Evolutionary conservation across 2,113 vertebrate genomes (phyloP).

Genomic region (Cricetomys ansorgei): DNA sequence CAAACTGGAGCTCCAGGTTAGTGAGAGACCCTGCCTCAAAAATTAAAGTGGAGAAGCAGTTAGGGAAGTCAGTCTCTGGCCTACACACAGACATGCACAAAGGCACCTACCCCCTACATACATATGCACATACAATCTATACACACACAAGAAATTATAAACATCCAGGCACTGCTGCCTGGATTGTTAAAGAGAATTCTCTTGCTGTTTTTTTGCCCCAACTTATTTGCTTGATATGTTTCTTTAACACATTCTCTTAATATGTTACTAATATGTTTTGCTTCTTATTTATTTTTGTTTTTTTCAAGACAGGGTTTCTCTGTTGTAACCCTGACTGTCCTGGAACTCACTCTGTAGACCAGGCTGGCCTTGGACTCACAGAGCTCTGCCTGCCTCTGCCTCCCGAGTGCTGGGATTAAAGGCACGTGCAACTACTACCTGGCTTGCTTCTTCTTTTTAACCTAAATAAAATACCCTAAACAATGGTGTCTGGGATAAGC

Average conservation of each 20-base stretch:
- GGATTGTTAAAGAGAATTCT: neutral
- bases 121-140: neutral
- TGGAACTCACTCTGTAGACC: too few relatives aligned
- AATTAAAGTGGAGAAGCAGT: neutral
- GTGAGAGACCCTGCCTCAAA: neutral
- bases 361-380: too few relatives aligned
- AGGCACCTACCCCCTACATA: neutral
- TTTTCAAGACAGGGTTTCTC: too few relatives aligned
- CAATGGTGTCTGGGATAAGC: neutral
- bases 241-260: neutral
- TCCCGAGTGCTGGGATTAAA: too few relatives aligned
- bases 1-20: neutral
- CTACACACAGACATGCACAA: neutral
- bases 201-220: neutral
- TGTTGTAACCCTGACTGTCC: too few relatives aligned
- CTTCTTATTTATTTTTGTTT: too few relatives aligned
- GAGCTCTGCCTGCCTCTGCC: too few relatives aligned
- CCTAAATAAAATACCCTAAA: neutral
- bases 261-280: neutral
- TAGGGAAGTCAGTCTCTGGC: neutral
- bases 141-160: neutral
- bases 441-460: too few relatives aligned
- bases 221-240: neutral
- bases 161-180: neutral
- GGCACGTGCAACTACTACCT: too few relatives aligned